Base-by-base conservation (phyloP, 2,888 invertebrate genomes). In the Cactoblastis cactorum region DNA sequence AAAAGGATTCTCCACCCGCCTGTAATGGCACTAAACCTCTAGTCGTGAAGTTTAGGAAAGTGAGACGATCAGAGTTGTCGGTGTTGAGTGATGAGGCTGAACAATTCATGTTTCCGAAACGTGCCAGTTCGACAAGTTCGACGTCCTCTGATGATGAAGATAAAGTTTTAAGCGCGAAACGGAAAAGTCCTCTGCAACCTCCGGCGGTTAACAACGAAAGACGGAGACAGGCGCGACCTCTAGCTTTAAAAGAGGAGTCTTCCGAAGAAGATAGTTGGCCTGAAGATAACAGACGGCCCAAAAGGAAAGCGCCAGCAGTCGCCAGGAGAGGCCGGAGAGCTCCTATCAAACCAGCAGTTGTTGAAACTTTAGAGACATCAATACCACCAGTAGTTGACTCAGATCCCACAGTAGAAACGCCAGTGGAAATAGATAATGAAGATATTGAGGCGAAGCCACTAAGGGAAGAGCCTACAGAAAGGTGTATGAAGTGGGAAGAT, bases 51-150 rank as follows among this genome's bases (percentile, higher is more conserved):
- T 94, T 95, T 52, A 92, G 93, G 49, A 94, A 95, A 57, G 92
- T 95, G 14, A 88, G 95, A 3, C 92, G 92, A 46, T 93, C 95
- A 0, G 95, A 96, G 74, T 70, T 96, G 46, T 92, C 93, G 0
- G 91, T 94, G 46, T 78, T 96, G 45, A 96, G 95, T 67, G 95
- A 95, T 62, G 96, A 96, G 74, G 96, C 96, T 0, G 96, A 96
- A 65, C 96, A 94, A 62, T 96, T 96, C 71, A 93, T 96, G 92
- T 96, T 96, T 70, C 94, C 95, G 0, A 93, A 92, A 61, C 90
- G 92, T 35, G 92, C 93, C 14, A 93, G 93, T 52, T 87, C 90
- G 0, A 75, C 82, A 0, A 88, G 85, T 51, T 91, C 91, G 17
- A 89, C 90, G 9, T 89, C 90, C 0, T 91, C 91, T 3, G 92